Conservation (phyloP, 2,113 vertebrate genomes). For the Oryzias woworae region DNA sequence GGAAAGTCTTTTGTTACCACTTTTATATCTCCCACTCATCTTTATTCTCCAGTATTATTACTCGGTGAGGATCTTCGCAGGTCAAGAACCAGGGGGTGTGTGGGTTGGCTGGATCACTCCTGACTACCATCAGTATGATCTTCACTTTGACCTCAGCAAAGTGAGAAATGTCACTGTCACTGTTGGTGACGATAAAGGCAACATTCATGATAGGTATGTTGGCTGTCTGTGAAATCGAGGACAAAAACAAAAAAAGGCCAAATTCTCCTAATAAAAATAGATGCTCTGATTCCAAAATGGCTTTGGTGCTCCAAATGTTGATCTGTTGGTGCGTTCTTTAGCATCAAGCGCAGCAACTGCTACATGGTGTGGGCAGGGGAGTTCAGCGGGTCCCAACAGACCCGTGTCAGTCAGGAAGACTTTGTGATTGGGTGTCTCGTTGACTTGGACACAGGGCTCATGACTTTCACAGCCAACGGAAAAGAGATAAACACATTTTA, state of each 20-base stretch:
- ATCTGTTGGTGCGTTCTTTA: slow-evolving; percentile 43
- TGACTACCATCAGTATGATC: slow-evolving; percentile 90
- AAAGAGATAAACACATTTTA: slow-evolving; percentile 97
- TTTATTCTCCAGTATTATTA: slow-evolving; percentile 84
- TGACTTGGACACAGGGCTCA: slow-evolving; percentile 91
- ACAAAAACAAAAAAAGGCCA: too few species aligned
- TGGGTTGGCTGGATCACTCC: slow-evolving; percentile 95
- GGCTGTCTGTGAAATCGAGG: background rate
- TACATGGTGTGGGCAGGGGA: slow-evolving; percentile 96
- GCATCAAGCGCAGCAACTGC: slow-evolving; percentile 93
- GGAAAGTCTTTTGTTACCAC: background rate
- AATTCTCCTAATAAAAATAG: background rate
- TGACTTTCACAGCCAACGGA: slow-evolving; percentile 93
- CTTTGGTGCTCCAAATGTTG: background rate
- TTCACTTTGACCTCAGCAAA: slow-evolving; percentile 86
- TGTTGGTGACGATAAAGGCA: slow-evolving; percentile 90
- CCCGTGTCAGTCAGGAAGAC: slow-evolving; percentile 87
- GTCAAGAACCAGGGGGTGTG: slow-evolving; percentile 87
- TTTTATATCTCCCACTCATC: slow-evolving; percentile 14
- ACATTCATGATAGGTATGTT: slow-evolving; percentile 88
- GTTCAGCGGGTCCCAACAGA: slow-evolving; percentile 87
- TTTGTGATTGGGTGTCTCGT: slow-evolving; percentile 91
- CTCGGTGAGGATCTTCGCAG: slow-evolving; percentile 87
- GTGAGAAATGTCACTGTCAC: slow-evolving; percentile 89
- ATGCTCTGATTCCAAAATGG: background rate